phyloP scores from a whole-genome alignment of 2,113 vertebrate genomes.

The Apteryx owenii region DNA sequence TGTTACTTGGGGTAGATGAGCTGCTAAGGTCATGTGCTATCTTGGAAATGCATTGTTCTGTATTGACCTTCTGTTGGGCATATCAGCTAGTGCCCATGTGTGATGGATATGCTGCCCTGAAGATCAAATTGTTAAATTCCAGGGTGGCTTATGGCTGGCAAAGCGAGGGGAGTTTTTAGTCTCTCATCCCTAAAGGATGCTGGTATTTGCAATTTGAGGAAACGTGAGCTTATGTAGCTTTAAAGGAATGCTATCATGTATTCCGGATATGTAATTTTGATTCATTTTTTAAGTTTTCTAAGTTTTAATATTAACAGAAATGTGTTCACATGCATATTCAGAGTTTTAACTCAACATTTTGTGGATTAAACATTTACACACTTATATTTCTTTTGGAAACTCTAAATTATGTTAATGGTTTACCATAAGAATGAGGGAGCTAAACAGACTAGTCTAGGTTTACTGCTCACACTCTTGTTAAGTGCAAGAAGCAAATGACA shows the following conservation, averaged over 20 bases:
- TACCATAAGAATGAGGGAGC: neutral
- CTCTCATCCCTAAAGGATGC: neutral
- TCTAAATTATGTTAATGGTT: neutral
- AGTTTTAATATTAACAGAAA: neutral
- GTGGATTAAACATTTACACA: neutral
- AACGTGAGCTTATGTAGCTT: neutral
- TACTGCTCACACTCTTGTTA: neutral
- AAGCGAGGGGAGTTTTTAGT: neutral
- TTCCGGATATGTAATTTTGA: neutral
- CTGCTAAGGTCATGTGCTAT: rapidly evolving
- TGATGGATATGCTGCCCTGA: neutral
- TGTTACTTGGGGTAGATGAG: neutral
- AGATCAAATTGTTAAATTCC: neutral
- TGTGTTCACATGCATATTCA: neutral
- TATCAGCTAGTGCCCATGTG: rapidly evolving
- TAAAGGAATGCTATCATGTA: neutral
- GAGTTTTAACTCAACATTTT: neutral
- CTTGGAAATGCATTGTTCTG: neutral
- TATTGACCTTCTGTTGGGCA: neutral
- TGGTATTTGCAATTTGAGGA: neutral
- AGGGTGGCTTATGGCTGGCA: neutral
- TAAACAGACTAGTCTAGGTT: neutral
- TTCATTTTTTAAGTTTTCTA: neutral
- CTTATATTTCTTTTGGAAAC: neutral
- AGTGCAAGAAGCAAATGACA: neutral